phyloP scores from a whole-genome alignment of 2,797 vertebrate species.

The Ambastaia sidthimunki region DNA sequence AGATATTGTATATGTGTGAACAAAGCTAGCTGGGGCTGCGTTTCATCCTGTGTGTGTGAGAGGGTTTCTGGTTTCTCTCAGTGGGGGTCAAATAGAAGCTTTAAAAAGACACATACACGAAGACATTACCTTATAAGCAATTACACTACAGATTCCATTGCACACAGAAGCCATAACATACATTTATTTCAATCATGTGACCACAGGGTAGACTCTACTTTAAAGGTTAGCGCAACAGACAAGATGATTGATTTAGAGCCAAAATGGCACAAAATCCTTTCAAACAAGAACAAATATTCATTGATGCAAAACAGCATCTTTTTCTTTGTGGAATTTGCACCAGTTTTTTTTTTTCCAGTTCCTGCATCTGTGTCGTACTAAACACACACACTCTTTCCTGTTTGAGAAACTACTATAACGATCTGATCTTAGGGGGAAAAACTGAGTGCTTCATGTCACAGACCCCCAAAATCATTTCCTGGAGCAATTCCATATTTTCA shows the following conservation, averaged over 20 bases:
- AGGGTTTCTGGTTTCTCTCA: constrained; percentile 62
- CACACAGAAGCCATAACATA: constrained; percentile 11
- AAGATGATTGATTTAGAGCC: not conserved
- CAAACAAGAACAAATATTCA: constrained; percentile 57
- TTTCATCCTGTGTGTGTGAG: constrained; percentile 36
- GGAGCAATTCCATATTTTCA: not conserved
- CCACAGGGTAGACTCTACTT: not conserved
- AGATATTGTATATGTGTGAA: constrained; percentile 50
- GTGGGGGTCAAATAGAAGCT: constrained; percentile 39
- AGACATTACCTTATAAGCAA: constrained; percentile 52
- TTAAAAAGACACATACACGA: constrained; percentile 38
- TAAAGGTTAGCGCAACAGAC: not conserved
- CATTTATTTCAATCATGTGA: not conserved
- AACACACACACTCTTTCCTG: constrained; percentile 60
- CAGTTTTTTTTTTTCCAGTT: constrained; percentile 45
- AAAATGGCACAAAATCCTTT: constrained; percentile 2
- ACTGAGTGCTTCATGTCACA: constrained; percentile 33
- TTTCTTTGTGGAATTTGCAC: constrained; percentile 3
- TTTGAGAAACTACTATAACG: constrained; percentile 63
- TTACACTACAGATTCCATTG: constrained; percentile 35
- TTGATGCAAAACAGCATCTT: constrained; percentile 53
- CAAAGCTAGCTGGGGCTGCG: constrained; percentile 29
- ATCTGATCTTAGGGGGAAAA: constrained; percentile 57
- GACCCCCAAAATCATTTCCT: constrained; percentile 1
- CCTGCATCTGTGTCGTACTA: constrained; percentile 62